Evolutionary conservation across 1,140 invertebrate species (phyloP), one percentile per base, ranked within the genome.

Genomic region (Saccostrea glomerata): DNA sequence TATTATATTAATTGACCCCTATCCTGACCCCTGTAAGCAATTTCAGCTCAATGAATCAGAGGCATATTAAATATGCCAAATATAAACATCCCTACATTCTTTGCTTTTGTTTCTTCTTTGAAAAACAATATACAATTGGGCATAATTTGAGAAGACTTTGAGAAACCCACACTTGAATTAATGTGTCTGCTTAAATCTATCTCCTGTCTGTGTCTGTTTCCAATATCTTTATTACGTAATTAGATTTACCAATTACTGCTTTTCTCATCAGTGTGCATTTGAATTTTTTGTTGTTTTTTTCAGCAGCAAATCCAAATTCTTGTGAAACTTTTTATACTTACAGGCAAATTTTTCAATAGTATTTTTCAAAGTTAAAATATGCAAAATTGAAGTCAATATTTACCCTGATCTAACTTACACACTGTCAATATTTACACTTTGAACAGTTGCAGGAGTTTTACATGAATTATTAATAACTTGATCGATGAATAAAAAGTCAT

Each of bases 131-230:
- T 77, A 77, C 13, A 77, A 77, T 77, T 77, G 1, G 12, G 25
- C 23, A 77, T 77, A 77, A 77, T 77, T 36, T 77, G 70, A 77
- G 70, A 77, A 77, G 70, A 77, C 70, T 77, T 77, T 25, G 30
- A 36, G 70, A 77, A 77, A 77, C 70, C 70, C 11, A 77, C 25
- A 77, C 70, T 77, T 36, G 25, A 77, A 77, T 77, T 77, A 77
- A 77, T 77, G 23, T 77, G 70, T 77, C 70, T 77, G 70, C 70
- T 77, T 77, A 30, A 77, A 77, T 77, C 36, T 30, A 77, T 77
- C 70, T 77, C 70, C 11, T 30, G 70, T 77, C 70, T 77, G 25
- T 25, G 70, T 77, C 70, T 77, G 70, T 77, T 77, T 77, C 70
- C 25, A 77, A 77, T 77, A 77, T 25, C 70, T 77, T 77, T 36